A percentile compares a stretch with the other conserved stretches of the same genome.
Evolutionary conservation across 2,113 vertebrate genomes (phyloP).

Genomic region (Quiscalus mexicanus): DNA sequence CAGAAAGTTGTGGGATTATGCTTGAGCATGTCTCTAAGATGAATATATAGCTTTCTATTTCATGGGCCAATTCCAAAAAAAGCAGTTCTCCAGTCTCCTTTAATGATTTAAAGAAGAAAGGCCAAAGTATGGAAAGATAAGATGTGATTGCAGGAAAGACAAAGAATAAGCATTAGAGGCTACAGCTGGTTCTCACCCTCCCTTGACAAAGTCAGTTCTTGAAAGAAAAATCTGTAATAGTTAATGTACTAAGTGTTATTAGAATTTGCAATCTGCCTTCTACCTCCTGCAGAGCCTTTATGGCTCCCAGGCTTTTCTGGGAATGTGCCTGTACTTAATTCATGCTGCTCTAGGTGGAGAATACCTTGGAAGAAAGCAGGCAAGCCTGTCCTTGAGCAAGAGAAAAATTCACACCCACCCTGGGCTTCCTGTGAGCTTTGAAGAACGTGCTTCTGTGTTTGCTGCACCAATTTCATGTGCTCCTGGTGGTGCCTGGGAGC

Average conservation of each 20-base stretch:
- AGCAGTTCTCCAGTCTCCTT: not conserved
- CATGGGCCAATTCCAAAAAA: not conserved
- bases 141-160: not conserved
- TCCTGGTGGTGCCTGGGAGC: not conserved
- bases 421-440: not conserved
- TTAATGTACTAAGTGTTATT: not conserved
- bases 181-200: not conserved
- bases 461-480: not conserved
- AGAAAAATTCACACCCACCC: not conserved
- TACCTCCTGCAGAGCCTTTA: not conserved
- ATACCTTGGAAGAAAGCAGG: not conserved
- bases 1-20: not conserved
- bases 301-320: not conserved
- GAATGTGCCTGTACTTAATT: not conserved
- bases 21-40: not conserved
- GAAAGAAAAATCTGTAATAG: not conserved
- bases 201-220: not conserved
- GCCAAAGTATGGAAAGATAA: not conserved
- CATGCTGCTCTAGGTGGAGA: not conserved
- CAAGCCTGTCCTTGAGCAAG: not conserved
- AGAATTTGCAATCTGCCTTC: not conserved
- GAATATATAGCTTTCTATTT: not conserved
- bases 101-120: not conserved
- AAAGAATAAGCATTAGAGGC: not conserved
- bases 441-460: not conserved